Evolutionary conservation across 2,888 invertebrate genomes (phyloP), one percentile per base, ranked within the genome.

Genomic region (Endomychus coccineus): DNA sequence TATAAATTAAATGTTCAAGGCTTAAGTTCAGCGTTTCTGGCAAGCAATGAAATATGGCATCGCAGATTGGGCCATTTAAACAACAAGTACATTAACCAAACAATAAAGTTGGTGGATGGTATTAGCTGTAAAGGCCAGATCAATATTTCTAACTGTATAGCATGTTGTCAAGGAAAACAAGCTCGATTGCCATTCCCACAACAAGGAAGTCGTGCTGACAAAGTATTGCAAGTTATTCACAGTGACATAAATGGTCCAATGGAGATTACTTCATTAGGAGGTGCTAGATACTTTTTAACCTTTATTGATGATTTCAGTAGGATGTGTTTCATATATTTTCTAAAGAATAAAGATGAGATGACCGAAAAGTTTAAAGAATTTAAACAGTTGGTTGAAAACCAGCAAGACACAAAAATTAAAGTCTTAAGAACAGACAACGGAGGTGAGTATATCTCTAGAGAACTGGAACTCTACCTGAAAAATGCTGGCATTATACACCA

Each of bases 261-360:
- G 30, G 17, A 30, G 21, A 31, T 21, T 4, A 31, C 21, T 9
- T 45, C 45, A 12, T 11, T 42, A 29, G 45, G 43, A 12, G 49
- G 46, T 4, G 24, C 44, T 3, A 44, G 34, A 24, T 58, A 53
- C 38, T 52, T 55, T 43, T 34, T 59, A 1, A 45, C 54, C 0
- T 58, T 62, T 34, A 42, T 56, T 1, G 59, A 60, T 46, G 58
- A 62, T 38, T 44, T 34, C 31, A 54, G 46, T 11, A 39, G 50
- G 17, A 51, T 45, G 44, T 42, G 40, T 10, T 48, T 47, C 39
- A 43, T 53, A 12, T 55, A 54, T 29, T 48, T 55, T 22, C 14
- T 59, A 2, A 55, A 52, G 33, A 32, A 29, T 1, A 58, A 57
- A 35, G 39, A 39, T 41, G 46, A 60, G 28, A 49, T 45, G 5